Evolutionary conservation across 2,113 vertebrate species (phyloP), one percentile per base, ranked within the genome.

Genomic region (Nycticorax nycticorax): DNA sequence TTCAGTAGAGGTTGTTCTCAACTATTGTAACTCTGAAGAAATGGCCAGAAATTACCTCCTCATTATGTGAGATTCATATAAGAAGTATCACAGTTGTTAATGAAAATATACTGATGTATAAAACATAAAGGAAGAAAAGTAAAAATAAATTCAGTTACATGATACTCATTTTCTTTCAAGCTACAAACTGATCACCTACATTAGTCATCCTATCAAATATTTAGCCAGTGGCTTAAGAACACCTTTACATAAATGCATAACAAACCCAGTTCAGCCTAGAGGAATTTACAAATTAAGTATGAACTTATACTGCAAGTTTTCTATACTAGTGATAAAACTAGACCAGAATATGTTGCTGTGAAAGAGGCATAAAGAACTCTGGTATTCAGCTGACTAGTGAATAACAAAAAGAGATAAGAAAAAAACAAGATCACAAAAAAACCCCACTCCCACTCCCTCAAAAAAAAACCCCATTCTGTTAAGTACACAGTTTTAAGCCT

Each of bases 371-470:
- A 57, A 81, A 68, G 10, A 14, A 24, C 9, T 33, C 30, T 67
- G 28, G 6, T 59, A 10, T 33, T 3, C n/a, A 82, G 33, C 32
- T 64, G 53, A 63, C 9, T 45, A 37, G 7, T 83, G 28, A 68
- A 72, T 55, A 85, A 8, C 6, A 22, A 78, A 85, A 92, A 41
- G 9, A 77, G 6, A 33, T 7, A 39, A n/a, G 21, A 47, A 39
- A 37, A 72, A 47, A 66, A 6, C 3, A 55, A 45, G 6, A 45
- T 10, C 3, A 19, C 19, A 47, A 76, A 52, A 71, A 35, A 27
- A 1, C 6, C 8, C 8, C 6, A 3, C 0, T 11, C 16, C 14
- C 11, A 14, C 16, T 3, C 12, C 4, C 4, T 3, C 7, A 2
- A 13, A 15, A 24, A 26, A 26, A 14, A 53, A 3, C 3, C 18